Conservation (phyloP, 2,888 invertebrate genomes). For the Epinotia demarniana region DNA sequence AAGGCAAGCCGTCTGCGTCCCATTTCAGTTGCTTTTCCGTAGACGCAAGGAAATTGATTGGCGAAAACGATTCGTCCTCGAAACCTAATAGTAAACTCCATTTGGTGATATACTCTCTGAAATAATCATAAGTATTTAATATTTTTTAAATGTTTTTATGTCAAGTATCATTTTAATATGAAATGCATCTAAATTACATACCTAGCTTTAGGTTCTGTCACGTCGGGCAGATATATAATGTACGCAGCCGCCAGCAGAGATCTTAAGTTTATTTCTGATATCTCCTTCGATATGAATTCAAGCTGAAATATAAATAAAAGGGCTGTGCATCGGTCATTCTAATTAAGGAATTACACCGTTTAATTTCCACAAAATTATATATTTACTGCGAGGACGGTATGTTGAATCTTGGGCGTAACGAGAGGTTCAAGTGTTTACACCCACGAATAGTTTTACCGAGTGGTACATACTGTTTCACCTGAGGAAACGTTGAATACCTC, state of each 20-base stretch:
- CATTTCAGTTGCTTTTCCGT: slow-evolving; percentile 90
- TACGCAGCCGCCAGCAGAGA: slow-evolving; percentile 91
- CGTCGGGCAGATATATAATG: slow-evolving; percentile 89
- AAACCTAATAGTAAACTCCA: slow-evolving; percentile 80
- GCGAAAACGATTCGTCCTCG: slow-evolving; percentile 68
- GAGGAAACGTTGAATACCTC: too few relatives aligned
- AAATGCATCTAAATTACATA: slow-evolving; percentile 50
- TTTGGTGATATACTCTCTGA: slow-evolving; percentile 73
- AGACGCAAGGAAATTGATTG: slow-evolving; percentile 71
- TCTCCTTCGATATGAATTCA: slow-evolving; percentile 85
- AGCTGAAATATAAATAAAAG: slow-evolving; percentile 69
- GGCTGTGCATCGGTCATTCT: too few relatives aligned
- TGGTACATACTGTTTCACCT: too few relatives aligned
- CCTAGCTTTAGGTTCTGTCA: slow-evolving; percentile 88
- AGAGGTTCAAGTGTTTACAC: too few relatives aligned
- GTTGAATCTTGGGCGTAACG: too few relatives aligned
- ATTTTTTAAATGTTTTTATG: background rate
- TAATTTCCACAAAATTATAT: too few relatives aligned
- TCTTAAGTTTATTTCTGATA: slow-evolving; percentile 86
- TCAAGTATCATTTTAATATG: background rate
- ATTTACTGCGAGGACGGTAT: too few relatives aligned
- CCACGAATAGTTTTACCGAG: too few relatives aligned
- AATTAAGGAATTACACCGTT: too few relatives aligned
- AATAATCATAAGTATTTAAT: slow-evolving; percentile 46
- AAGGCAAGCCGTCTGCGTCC: slow-evolving; percentile 93